Evolutionary conservation across 92 coral and sea anemone species (phyloP).

Genomic region (Pocillopora meandrina): DNA sequence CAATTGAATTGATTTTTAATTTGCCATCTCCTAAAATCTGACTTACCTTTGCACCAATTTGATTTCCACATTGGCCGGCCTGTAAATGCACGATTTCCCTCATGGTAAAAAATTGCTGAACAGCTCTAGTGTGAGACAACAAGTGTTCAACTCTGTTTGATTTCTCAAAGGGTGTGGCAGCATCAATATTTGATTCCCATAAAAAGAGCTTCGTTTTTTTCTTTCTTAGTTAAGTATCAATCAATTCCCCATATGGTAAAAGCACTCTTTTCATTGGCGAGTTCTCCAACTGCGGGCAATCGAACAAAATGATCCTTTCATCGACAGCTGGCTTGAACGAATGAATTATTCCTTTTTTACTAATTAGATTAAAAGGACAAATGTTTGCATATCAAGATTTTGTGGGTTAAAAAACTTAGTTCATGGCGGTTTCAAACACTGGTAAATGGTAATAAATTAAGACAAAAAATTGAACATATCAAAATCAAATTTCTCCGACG

Average conservation of each 20-base stretch:
- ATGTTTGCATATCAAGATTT: conserved; percentile 5
- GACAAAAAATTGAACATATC: background rate
- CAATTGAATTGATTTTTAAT: background rate
- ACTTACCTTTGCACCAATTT: conserved; percentile 92
- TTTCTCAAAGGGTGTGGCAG: conserved; percentile 3
- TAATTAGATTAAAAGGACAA: conserved; percentile 11
- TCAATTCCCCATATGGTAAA: background rate
- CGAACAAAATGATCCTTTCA: background rate
- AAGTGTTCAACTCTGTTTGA: background rate
- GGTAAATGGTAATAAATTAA: background rate
- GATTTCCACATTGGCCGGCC: conserved; percentile 96
- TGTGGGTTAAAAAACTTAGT: background rate
- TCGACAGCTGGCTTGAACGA: background rate
- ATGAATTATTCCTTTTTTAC: conserved; percentile 13
- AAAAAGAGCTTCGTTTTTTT: conserved; percentile 21
- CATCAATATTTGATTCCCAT: conserved; percentile 11
- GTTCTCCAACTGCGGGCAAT: background rate
- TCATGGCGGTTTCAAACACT: background rate
- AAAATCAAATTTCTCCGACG: background rate
- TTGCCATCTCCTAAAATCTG: background rate
- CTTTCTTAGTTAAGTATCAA: background rate
- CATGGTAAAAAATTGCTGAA: conserved; percentile 42
- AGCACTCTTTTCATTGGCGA: conserved; percentile 7
- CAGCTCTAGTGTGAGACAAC: background rate
- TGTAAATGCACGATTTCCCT: conserved; percentile 93